Evolutionary conservation across 53 echinoderm and acorn worm genomes (phyloP), one percentile per base, ranked within the genome.

Genomic region (Holothuria scabra): DNA sequence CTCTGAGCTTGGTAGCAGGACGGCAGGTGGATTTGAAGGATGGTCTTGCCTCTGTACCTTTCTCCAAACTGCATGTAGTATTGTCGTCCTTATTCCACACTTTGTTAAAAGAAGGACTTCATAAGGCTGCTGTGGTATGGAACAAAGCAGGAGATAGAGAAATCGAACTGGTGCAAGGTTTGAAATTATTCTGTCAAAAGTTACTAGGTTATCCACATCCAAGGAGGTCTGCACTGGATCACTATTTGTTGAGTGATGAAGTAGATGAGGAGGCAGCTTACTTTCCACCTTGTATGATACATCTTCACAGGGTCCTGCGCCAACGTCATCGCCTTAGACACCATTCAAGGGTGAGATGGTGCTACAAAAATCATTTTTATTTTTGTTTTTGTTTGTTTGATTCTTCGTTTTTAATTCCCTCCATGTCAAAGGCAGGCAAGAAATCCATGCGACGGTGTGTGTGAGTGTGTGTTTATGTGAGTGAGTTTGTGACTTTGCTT

Each of bases 211-310:
- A 12, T 64, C 12, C 31, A 64, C 65, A 64, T 19, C 12, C 65
- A 13, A 31, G 12, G 12, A 28, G 31, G 0, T 12, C 10, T 5
- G 13, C 23, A 24, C 20, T 10, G 49, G 14, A 55, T 46, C 14
- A 80, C 85, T 61, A 49, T 33, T 13, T 44, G 41, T 30, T 37
- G 37, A 18, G 33, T 57, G 19, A 56, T 56, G 63, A 92, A 59
- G 60, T 96, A n/a, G 92, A 94, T 48, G 41, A 83, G 30, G 81
- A 88, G 28, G 75, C 66, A 11, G 8, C n/a, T 1, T 60, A 38
- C 24, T 97, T 92, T 70, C 97, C 97, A 28, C 97, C 92, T 1
- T 97, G 97, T 65, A 97, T 97, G 97, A 82, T 74, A 25, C 88
- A 97, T 44, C 80, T 94, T 21, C 94, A 94, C 80, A 63, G 67